Conservation (phyloP, 1,140 invertebrate species). For the Triops cancriformis region DNA sequence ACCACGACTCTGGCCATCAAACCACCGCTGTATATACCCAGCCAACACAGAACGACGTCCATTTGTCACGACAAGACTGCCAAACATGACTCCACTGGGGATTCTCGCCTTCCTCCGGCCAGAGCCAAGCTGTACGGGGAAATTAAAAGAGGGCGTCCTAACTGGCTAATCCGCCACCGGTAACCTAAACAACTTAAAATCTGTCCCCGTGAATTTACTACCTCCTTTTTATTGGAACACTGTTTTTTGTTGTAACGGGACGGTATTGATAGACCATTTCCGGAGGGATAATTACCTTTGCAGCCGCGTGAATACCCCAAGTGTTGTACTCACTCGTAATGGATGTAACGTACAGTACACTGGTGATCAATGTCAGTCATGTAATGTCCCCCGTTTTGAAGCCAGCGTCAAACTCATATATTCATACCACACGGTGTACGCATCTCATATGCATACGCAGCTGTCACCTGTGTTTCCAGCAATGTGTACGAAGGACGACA, state of each 20-base stretch:
- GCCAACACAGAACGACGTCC: neutral
- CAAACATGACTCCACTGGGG: constrained; percentile 4
- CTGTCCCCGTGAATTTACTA: too few species aligned
- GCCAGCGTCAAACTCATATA: neutral
- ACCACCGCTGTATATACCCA: neutral
- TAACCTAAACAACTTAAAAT: too few species aligned
- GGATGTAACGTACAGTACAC: too few species aligned
- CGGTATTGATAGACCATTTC: too few species aligned
- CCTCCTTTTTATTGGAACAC: too few species aligned
- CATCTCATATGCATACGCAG: neutral
- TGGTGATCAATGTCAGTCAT: too few species aligned
- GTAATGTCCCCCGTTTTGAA: too few species aligned
- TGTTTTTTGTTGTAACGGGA: too few species aligned
- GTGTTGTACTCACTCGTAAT: too few species aligned
- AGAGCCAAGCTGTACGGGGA: neutral
- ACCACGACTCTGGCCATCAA: neutral
- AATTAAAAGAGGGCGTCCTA: neutral
- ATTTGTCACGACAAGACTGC: neutral
- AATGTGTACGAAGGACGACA: neutral
- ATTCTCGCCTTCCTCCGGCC: neutral
- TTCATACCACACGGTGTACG: neutral
- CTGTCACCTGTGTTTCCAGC: neutral
- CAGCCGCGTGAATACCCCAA: too few species aligned
- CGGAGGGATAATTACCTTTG: too few species aligned
- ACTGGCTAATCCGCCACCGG: too few species aligned